Percentiles rank a stretch among this genome's conserved stretches.
Conservation (phyloP, 1,140 invertebrate species). For the Ips typographus region DNA sequence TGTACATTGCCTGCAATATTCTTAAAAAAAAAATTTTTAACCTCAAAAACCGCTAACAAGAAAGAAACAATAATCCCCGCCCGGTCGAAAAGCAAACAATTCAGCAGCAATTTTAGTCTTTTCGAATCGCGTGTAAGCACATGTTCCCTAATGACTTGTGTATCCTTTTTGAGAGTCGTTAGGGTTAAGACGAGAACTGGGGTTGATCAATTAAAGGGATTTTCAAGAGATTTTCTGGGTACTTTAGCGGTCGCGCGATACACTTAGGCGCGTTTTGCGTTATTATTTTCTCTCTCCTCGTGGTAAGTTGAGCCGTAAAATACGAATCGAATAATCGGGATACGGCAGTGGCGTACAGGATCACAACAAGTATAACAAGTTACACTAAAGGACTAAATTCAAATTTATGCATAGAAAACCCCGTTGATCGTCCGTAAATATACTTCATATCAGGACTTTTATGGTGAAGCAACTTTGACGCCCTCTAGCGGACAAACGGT, state of each 20-base stretch:
- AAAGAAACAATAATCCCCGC: too few species aligned
- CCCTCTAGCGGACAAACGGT: too few species aligned
- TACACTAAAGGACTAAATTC: too few species aligned
- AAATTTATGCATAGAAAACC: too few species aligned
- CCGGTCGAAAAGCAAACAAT: too few species aligned
- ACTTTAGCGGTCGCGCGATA: conserved; percentile 30
- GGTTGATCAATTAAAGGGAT: conserved; percentile 45
- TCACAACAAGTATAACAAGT: too few species aligned
- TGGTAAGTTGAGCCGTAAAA: conserved; percentile 23
- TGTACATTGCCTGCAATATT: too few species aligned
- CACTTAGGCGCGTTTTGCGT: conserved; percentile 38
- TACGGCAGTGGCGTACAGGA: conserved; percentile 11
- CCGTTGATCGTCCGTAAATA: too few species aligned
- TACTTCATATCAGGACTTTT: too few species aligned
- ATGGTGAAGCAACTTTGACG: too few species aligned
- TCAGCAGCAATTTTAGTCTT: conserved; percentile 9
- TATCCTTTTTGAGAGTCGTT: conserved; percentile 48
- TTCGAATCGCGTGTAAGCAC: conserved; percentile 26
- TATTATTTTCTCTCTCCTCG: conserved; percentile 26
- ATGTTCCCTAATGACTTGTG: conserved; percentile 38
- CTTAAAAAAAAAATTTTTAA: too few species aligned
- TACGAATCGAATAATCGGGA: conserved; percentile 18
- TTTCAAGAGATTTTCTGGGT: conserved; percentile 37
- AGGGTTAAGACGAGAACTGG: conserved; percentile 41
- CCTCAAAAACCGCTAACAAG: too few species aligned